Evolutionary conservation across 1,140 invertebrate species (phyloP), one percentile per base, ranked within the genome.

Genomic region (Nilaparvata lugens): DNA sequence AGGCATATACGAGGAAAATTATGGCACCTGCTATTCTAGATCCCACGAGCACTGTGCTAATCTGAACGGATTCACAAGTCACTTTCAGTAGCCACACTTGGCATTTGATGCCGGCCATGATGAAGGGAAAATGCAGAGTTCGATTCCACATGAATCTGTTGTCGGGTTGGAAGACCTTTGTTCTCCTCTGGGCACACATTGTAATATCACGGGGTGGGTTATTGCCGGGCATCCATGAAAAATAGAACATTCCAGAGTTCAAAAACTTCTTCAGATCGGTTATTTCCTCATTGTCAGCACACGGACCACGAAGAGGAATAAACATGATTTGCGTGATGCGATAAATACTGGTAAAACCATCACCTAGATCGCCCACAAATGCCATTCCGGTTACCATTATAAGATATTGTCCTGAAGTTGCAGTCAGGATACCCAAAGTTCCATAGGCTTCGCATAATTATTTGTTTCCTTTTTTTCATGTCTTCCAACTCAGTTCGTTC

Each of bases 161-260:
- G 74, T 98, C 95, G 6, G 93, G 93, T 45, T 78, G 79, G 48
- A 74, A 78, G 2, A 88, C 89, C 69, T 87, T 87, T 52, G 82
- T 80, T 70, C 91, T n/a, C n/a, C n/a, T 82, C 73, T 98, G 95
- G 45, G 91, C 90, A 76, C 93, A 96, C 25, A 98, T 74, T 9
- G 93, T 97, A 21, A 97, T 81, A 78, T 98, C 94, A 69, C 13
- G 2, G 13, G 13, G 2, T 51, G 76, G 73, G 31, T 79, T 73
- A 31, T 77, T 73, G 61, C 71, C 66, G 24, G 72, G 62, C 18
- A 79, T 79, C 85, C 93, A 94, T 0, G 93, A 90, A 74, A 97
- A 97, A 71, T 97, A 98, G 74, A 97, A 97, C 14, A 93, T 95
- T 9, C 95, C 95, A 21, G 94, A 96, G 74, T 94, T 97, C 2